Evolutionary conservation across 2,797 vertebrate species (phyloP).

Genomic region (Acanthis flammea): DNA sequence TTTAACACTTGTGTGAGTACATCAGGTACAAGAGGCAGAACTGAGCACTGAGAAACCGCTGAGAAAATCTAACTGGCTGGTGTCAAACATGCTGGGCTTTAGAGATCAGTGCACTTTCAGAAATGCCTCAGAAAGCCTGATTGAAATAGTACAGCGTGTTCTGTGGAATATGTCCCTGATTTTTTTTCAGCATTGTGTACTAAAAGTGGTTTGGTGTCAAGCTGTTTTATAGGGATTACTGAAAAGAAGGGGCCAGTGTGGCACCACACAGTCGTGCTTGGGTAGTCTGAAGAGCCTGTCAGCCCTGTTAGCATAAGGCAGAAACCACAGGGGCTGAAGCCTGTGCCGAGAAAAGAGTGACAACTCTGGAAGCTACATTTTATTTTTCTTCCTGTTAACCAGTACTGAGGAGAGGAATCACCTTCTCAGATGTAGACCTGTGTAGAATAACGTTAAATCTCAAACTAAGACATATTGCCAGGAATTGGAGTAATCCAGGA

Average conservation of each 20-base stretch:
- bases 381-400: neutral
- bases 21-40: neutral
- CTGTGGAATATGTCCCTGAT: neutral
- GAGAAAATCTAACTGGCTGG: neutral
- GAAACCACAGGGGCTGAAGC: neutral
- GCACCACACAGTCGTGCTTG: neutral
- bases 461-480: neutral
- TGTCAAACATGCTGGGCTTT: slow-evolving; percentile 1
- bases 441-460: neutral
- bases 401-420: neutral
- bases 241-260: neutral
- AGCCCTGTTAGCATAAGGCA: neutral
- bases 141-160: neutral
- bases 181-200: neutral
- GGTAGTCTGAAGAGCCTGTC: neutral
- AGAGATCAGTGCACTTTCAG: slow-evolving; percentile 9
- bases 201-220: neutral
- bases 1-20: neutral
- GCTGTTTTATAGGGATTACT: neutral
- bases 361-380: neutral
- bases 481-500: neutral
- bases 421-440: neutral
- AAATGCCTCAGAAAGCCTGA: neutral
- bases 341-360: neutral
- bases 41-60: neutral